Evolutionary conservation across 1,140 invertebrate species (phyloP), one percentile per base, ranked within the genome.

Genomic region (Mycetomoellerius zeteki): DNA sequence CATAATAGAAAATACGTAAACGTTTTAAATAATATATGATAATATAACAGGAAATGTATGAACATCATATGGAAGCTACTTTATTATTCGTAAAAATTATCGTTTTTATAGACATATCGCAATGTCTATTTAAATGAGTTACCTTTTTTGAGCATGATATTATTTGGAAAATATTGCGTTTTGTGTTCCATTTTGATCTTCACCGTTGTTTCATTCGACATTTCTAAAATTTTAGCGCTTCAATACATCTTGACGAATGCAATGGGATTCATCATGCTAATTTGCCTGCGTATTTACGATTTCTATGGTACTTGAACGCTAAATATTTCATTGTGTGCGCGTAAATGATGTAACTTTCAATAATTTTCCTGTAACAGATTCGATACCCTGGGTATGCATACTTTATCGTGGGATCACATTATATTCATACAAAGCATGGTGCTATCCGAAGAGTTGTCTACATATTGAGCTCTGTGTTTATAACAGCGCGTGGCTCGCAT

Each of bases 21-120:
- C 14, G 50, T 52, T 56, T 56, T 37, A 14, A 37, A 21, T n/a
- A 52, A 50, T 30, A 16, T 1, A 6, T 52, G 24, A 12, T 10
- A 52, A 24, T 10, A 2, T 58, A 65, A 60, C 5, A 58, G 12
- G 5, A 54, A 2, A 52, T 24, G 14, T 16, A 19, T 62, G 1
- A 14, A 16, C 67, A 43, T 8, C 37, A 43, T 7, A 82, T 14
- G 50, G 37, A 75, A 65, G 19, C 56, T 73, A 69, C 60, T 89
- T 89, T 86, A 85, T 85, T 87, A 75, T 87, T 30, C 71, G 80
- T 30, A 89, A 89, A 58, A 90, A 82, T 86, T 82, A 65, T 71
- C 37, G 54, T 52, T 77, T 30, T 50, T 30, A 73, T 19, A 21
- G 5, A 7, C n/a, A 33, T 67, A 50, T 84, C 33, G 10, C 12